phyloP scores from a whole-genome alignment of 2,888 invertebrate genomes.

The Kuschelorhynchus macadamiae region DNA sequence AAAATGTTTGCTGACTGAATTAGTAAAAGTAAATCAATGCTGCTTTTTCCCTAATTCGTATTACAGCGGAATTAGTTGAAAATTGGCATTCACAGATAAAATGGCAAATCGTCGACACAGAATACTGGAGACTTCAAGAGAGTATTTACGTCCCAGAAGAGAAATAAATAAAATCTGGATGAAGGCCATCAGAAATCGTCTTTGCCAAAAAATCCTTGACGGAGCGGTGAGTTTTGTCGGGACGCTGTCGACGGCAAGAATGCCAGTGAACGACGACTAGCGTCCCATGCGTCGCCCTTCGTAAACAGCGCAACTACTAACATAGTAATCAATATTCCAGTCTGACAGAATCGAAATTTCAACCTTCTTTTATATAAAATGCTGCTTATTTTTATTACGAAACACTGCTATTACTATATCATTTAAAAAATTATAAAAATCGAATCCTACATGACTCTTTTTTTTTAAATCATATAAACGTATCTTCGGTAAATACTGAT shows the following conservation, averaged over 20 bases:
- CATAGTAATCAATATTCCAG: constrained; percentile 47
- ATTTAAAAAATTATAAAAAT: neutral
- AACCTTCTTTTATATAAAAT: constrained; percentile 36
- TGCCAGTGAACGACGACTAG: constrained; percentile 34
- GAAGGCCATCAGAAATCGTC: constrained; percentile 11
- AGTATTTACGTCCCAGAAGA: constrained; percentile 15
- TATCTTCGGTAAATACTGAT: too few relatives aligned
- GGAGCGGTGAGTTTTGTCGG: constrained; percentile 13
- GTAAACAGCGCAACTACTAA: constrained; percentile 47
- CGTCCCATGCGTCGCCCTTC: constrained; percentile 29
- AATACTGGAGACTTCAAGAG: neutral
- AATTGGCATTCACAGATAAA: too few relatives aligned
- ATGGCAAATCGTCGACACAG: too few relatives aligned
- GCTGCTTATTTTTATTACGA: constrained; percentile 11
- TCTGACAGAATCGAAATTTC: constrained; percentile 44
- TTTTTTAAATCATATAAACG: too few relatives aligned
- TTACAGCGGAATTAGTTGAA: too few relatives aligned
- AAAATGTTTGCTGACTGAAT: too few relatives aligned
- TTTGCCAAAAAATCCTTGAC: constrained; percentile 7
- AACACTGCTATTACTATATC: neutral
- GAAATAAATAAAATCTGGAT: constrained; percentile 9
- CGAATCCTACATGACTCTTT: neutral
- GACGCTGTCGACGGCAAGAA: constrained; percentile 29
- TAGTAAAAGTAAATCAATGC: too few relatives aligned
- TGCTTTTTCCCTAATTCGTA: too few relatives aligned